Evolutionary conservation across 2,888 invertebrate genomes (phyloP).

Genomic region (Colletes collaris): DNA sequence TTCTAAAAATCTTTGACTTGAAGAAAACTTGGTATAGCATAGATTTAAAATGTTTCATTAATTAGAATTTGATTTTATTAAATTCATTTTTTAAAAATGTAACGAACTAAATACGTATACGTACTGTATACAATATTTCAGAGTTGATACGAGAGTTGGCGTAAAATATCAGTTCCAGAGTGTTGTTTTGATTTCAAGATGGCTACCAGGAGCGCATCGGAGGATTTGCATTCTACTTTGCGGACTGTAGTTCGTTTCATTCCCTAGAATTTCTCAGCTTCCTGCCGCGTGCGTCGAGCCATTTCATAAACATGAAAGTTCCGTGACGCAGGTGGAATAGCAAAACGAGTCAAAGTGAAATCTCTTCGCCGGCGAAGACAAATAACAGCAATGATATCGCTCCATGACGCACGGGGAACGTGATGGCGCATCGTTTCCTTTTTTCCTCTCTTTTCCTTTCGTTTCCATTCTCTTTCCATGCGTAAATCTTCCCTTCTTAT

Average conservation of each 20-base stretch:
- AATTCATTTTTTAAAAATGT: too few species aligned
- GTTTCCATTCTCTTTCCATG: too few species aligned
- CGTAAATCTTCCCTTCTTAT: too few species aligned
- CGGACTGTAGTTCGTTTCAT: constrained; percentile 54
- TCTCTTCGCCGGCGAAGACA: constrained; percentile 60
- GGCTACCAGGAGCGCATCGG: constrained; percentile 46
- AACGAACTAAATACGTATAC: too few species aligned
- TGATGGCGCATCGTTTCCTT: too few species aligned
- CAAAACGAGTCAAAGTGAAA: constrained; percentile 67
- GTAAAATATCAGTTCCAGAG: constrained; percentile 21
- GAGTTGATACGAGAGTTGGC: too few species aligned
- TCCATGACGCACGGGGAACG: constrained; percentile 14
- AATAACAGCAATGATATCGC: constrained; percentile 64
- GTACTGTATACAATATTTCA: too few species aligned
- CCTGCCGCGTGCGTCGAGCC: constrained; percentile 51
- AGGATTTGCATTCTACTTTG: constrained; percentile 66
- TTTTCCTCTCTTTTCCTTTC: too few species aligned
- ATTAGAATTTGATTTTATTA: too few species aligned
- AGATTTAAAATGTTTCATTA: too few species aligned
- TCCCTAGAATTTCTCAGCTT: constrained; percentile 64
- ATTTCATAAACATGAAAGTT: constrained; percentile 74
- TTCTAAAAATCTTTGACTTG: too few species aligned
- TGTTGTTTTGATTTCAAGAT: constrained; percentile 60
- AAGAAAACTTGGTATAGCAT: too few species aligned
- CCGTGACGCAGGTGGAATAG: constrained; percentile 70